Percentiles rank a stretch among this genome's conserved stretches.
These are phyloP conservation scores for Lycodopsis pacificus DNA, from an alignment of 2,797 vertebrate species.

Conservation along the genomic window DNA sequence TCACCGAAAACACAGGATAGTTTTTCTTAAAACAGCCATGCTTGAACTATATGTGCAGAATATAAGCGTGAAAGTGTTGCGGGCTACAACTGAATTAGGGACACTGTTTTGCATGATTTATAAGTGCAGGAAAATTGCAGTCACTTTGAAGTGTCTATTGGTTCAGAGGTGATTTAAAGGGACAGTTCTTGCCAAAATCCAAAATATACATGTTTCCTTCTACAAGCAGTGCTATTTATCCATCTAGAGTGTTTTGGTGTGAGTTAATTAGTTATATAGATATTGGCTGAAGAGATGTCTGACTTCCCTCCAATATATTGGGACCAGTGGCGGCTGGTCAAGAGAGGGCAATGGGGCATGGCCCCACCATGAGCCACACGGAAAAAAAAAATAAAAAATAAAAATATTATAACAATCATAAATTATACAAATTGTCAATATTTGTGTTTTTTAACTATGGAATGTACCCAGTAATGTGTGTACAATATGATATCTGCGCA, in stretches of 20 bases:
- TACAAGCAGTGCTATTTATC: neutral
- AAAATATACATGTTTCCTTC: neutral
- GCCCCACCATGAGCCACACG: no score
- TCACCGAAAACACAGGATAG: neutral
- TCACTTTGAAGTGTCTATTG: conserved; percentile 49
- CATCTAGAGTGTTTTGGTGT: neutral
- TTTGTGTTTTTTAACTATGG: no score
- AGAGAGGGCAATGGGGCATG: no score
- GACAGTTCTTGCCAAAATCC: neutral
- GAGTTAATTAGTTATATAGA: neutral
- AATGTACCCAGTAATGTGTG: no score
- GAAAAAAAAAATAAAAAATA: no score
- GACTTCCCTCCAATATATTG: neutral
- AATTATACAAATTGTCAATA: no score
- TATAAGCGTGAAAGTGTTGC: conserved; percentile 26
- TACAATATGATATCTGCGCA: no score
- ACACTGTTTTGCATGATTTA: conserved; percentile 35
- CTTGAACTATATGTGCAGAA: neutral
- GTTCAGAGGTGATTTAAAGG: conserved; percentile 31
- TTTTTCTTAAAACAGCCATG: neutral
- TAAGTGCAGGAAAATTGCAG: conserved; percentile 33
- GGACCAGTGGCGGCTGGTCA: no score
- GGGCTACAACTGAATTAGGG: conserved; percentile 30
- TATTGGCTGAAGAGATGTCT: neutral
- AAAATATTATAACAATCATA: no score